Base-by-base conservation (phyloP, 1,140 invertebrate genomes). In the Limonius californicus region DNA sequence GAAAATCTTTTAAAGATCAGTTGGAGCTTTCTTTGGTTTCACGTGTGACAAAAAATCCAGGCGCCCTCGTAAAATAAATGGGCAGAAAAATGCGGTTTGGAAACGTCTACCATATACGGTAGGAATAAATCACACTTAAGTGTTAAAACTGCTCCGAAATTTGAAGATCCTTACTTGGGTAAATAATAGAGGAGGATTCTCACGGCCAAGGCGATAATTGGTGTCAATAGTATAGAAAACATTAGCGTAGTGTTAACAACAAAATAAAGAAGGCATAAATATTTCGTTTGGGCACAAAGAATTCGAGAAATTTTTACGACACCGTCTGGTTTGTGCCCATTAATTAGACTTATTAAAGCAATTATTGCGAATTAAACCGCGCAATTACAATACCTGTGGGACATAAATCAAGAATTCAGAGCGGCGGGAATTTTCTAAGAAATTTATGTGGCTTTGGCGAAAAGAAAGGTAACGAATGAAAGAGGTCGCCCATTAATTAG, bases 401-500 rank as follows among this genome's bases (percentile, higher is more conserved):
- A n/a, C n/a, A n/a, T n/a, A n/a, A n/a, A n/a, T n/a, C n/a, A n/a
- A n/a, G n/a, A n/a, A n/a, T n/a, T n/a, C n/a, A n/a, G n/a, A n/a
- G n/a, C n/a, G n/a, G n/a, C n/a, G n/a, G n/a, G n/a, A 32, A 32
- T 32, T 32, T 32, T 32, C 27, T 14, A 45, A 45, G 6, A 45
- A 15, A n/a, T n/a, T 6, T 18, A 18, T n/a, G 4, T 7, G 4
- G 4, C n/a, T n/a, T 45, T 45, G n/a, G 14, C 6, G 8, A 14
- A 50, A 19, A 21, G 16, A 50, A 18, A 8, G 45, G 16, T 15
- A 45, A 45, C 16, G n/a, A 45, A 45, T 50, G 45, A 50, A 50
- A 50, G 16, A 50, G 45, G 45, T 50, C 45, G 16, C 3, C 20
- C n/a, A 50, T 50, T 68, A 69, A 71, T 71, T 71, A 71, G 60